Evolutionary conservation across 2,888 invertebrate species (phyloP).

Genomic region (Uropetala carovei): DNA sequence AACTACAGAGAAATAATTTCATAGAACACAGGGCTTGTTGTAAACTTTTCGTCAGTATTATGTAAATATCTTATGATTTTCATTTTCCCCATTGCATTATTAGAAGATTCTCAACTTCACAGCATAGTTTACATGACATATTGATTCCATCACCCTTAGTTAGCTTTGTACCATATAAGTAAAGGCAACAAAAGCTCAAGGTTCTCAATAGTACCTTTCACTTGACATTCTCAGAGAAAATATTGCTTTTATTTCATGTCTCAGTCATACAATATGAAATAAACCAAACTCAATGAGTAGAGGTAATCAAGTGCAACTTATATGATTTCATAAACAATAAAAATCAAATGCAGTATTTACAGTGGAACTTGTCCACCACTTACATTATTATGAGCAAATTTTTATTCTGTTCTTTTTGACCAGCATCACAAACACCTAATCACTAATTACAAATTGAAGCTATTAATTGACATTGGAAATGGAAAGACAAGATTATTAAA

Average conservation of each 20-base stretch:
- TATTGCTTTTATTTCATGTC: slow-evolving; percentile 57
- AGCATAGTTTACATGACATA: not conserved
- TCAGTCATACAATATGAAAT: slow-evolving; percentile 58
- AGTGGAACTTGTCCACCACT: slow-evolving; percentile 44
- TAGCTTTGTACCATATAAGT: slow-evolving; percentile 37
- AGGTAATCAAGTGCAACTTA: slow-evolving; percentile 45
- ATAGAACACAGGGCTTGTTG: too few species aligned
- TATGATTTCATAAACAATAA: slow-evolving; percentile 35
- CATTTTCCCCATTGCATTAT: too few species aligned
- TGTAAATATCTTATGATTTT: too few species aligned
- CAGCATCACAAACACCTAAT: slow-evolving; percentile 55
- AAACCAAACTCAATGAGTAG: slow-evolving; percentile 41
- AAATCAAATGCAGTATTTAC: slow-evolving; percentile 26
- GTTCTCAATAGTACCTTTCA: slow-evolving; percentile 30
- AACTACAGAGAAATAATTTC: too few species aligned
- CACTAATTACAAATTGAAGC: slow-evolving; percentile 57
- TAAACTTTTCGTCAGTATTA: too few species aligned
- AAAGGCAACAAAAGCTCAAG: slow-evolving; percentile 4
- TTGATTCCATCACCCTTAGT: not conserved
- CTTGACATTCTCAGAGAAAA: slow-evolving; percentile 50
- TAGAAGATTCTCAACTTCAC: too few species aligned
- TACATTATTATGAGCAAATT: slow-evolving; percentile 56
- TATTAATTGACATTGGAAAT: slow-evolving; percentile 62
- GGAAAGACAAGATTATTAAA: slow-evolving; percentile 63
- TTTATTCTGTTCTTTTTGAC: slow-evolving; percentile 55